Percentiles rank a stretch among this genome's conserved stretches.
Conservation (phyloP, 2,888 invertebrate species). For the Orthonevra nobilis region DNA sequence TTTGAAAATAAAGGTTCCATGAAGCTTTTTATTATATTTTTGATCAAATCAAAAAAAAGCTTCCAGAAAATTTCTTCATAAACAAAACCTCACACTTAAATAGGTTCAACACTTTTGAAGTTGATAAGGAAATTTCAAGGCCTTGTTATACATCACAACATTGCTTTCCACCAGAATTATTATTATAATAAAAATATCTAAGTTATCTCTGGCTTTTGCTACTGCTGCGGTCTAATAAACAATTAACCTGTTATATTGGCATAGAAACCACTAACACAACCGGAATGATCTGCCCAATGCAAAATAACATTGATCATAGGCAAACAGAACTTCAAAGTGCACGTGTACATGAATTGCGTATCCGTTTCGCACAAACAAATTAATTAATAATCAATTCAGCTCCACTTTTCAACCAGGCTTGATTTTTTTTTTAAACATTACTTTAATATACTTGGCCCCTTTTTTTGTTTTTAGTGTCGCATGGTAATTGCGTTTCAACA, state of each 20-base stretch:
- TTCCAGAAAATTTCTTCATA: neutral
- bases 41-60: no score
- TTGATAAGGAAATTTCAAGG: conserved; percentile 9
- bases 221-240: conserved; percentile 29
- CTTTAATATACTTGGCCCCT: no score
- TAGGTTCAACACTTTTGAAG: neutral
- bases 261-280: neutral
- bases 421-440: no score
- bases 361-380: neutral
- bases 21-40: no score
- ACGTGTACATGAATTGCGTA: conserved; percentile 38
- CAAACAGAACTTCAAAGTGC: no score
- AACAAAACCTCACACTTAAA: neutral
- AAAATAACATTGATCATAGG: neutral
- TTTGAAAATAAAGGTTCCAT: no score
- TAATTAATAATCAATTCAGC: neutral
- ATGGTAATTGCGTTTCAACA: no score
- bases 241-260: conserved; percentile 9
- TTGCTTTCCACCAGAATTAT: no score
- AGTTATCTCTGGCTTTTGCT: neutral
- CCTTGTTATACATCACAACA: neutral
- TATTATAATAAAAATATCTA: neutral
- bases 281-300: neutral
- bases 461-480: no score
- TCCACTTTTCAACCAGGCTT: no score